Conservation (phyloP, 1,140 invertebrate species). For the Carposina sasakii region DNA sequence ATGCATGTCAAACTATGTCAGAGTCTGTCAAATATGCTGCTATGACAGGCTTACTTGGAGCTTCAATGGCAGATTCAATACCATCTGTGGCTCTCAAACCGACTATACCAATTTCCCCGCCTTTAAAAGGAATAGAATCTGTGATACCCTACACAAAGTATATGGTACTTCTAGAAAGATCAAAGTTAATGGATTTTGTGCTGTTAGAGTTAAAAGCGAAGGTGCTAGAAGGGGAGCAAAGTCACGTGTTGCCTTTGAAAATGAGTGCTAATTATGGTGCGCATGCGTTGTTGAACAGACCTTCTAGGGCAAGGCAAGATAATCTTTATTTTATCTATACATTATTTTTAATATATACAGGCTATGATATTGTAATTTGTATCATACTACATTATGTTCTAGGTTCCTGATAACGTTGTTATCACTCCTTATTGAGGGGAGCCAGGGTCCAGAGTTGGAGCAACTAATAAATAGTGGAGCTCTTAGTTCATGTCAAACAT, state of each 20-base stretch:
- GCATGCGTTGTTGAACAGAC: slow-evolving; percentile 80
- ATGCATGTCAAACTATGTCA: slow-evolving; percentile 59
- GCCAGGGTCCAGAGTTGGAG: slow-evolving; percentile 86
- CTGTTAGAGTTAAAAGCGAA: slow-evolving; percentile 56
- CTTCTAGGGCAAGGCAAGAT: slow-evolving; percentile 77
- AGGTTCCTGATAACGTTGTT: slow-evolving; percentile 84
- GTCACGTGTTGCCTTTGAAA: slow-evolving; percentile 51
- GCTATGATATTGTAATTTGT: too few relatives aligned
- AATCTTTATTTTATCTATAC: too few relatives aligned
- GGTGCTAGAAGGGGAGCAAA: slow-evolving; percentile 59
- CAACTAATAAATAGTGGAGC: slow-evolving; percentile 89
- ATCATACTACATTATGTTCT: slow-evolving; percentile 17
- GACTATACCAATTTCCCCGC: slow-evolving; percentile 43
- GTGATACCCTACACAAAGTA: slow-evolving; percentile 63
- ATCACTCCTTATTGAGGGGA: slow-evolving; percentile 81
- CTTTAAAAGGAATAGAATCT: slow-evolving; percentile 56
- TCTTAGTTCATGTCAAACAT: slow-evolving; percentile 85
- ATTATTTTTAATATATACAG: too few relatives aligned
- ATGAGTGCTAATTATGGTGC: slow-evolving; percentile 79
- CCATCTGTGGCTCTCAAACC: slow-evolving; percentile 47
- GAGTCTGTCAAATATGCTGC: slow-evolving; percentile 64
- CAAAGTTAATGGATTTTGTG: slow-evolving; percentile 56
- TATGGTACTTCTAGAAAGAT: slow-evolving; percentile 57
- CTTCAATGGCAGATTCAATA: slow-evolving; percentile 70
- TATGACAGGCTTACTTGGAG: slow-evolving; percentile 54